These are phyloP conservation scores for Drosophila acutilabella DNA, from an alignment of 2,888 invertebrate genomes.

Conservation along the genomic window DNA sequence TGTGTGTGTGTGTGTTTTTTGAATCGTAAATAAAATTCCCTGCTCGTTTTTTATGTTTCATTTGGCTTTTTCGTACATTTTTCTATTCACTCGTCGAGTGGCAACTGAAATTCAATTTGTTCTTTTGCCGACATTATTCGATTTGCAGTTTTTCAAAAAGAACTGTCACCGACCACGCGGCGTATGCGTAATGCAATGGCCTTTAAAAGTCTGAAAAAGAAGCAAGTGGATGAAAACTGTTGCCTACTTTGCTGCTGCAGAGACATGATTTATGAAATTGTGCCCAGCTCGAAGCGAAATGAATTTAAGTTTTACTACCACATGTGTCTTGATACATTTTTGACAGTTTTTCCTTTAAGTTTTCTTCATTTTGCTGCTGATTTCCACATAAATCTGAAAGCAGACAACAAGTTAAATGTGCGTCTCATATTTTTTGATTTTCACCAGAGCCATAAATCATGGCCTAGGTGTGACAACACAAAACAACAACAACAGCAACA, in stretches of 20 bases:
- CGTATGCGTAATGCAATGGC: slow-evolving; percentile 40
- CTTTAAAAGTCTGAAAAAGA: neutral
- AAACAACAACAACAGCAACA: slow-evolving; percentile 12
- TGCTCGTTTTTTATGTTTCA: no score
- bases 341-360: slow-evolving; percentile 22
- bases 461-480: slow-evolving; percentile 35
- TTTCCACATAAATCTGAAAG: slow-evolving; percentile 16
- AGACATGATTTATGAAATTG: slow-evolving; percentile 19
- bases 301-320: slow-evolving; percentile 45
- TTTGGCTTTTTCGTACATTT: neutral
- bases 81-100: neutral
- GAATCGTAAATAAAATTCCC: neutral
- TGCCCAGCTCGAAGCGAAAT: slow-evolving; percentile 11
- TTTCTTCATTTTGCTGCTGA: neutral
- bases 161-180: neutral
- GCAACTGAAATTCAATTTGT: slow-evolving; percentile 19
- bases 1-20: slow-evolving; percentile 4
- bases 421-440: slow-evolving; percentile 52
- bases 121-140: slow-evolving; percentile 21
- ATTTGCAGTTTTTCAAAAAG: slow-evolving; percentile 24
- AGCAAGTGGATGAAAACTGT: slow-evolving; percentile 16
- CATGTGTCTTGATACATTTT: slow-evolving; percentile 41
- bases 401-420: slow-evolving; percentile 54
- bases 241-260: slow-evolving; percentile 43
- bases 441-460: slow-evolving; percentile 53